Percentiles rank a stretch among this genome's conserved stretches.
phyloP scores from a whole-genome alignment of 2,797 vertebrate species.

The Distichodus sexfasciatus region DNA sequence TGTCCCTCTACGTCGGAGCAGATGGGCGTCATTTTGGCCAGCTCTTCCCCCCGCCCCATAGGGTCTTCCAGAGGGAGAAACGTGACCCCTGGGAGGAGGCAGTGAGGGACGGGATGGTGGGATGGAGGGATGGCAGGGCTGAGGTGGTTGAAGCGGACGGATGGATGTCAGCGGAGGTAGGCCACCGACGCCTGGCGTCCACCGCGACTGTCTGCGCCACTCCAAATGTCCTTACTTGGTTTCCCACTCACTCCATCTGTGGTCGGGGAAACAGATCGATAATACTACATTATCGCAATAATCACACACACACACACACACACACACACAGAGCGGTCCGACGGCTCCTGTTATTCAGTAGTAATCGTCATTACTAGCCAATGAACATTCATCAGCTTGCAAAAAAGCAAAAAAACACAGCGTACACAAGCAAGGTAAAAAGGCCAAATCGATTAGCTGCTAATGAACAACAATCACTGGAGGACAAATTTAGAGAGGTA shows the following conservation, averaged over 20 bases:
- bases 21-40: too few relatives aligned
- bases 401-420: neutral
- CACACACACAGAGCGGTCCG: neutral
- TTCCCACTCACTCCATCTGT: constrained; percentile 34
- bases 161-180: constrained; percentile 67
- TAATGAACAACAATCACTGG: neutral
- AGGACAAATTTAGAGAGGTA: neutral
- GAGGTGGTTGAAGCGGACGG: constrained; percentile 42
- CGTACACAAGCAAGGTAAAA: too few relatives aligned
- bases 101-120: neutral
- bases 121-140: constrained; percentile 18
- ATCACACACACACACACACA: constrained; percentile 21
- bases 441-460: neutral
- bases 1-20: too few relatives aligned
- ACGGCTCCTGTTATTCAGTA: neutral
- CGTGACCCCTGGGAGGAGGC: constrained; percentile 36
- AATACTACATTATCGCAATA: constrained; percentile 45
- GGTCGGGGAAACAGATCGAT: constrained; percentile 44
- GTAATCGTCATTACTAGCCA: neutral
- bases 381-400: neutral
- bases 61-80: constrained; percentile 54
- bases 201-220: constrained; percentile 64
- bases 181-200: constrained; percentile 56
- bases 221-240: constrained; percentile 47
- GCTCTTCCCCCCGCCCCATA: too few relatives aligned